Conservation (phyloP, 2,888 invertebrate genomes). For the Danaus chrysippus region DNA sequence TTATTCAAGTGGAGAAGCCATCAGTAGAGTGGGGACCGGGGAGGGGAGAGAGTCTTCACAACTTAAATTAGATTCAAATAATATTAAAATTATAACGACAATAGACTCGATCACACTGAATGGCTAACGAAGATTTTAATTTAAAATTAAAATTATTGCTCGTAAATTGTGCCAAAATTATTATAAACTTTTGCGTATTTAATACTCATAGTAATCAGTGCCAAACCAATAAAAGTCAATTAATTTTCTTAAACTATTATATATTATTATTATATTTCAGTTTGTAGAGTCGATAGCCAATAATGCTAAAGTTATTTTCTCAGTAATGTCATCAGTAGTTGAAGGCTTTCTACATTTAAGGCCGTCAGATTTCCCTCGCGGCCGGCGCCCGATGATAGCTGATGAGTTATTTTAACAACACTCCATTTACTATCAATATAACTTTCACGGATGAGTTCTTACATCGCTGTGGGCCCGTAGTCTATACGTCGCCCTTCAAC, state of each 20-base stretch:
- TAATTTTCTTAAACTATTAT: neutral
- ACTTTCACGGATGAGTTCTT: slow-evolving; percentile 1
- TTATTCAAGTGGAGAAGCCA: too few relatives aligned
- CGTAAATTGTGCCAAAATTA: too few relatives aligned
- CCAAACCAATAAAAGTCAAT: neutral
- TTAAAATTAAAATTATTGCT: too few relatives aligned
- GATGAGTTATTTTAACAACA: slow-evolving; percentile 6
- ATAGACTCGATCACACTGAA: too few relatives aligned
- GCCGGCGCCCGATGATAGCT: slow-evolving; percentile 16
- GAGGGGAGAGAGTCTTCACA: too few relatives aligned
- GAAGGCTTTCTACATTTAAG: slow-evolving; percentile 7
- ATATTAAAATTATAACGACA: too few relatives aligned
- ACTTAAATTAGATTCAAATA: too few relatives aligned
- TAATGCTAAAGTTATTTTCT: slow-evolving; percentile 4
- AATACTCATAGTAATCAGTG: neutral
- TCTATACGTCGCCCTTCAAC: too few relatives aligned
- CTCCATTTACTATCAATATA: slow-evolving; percentile 3
- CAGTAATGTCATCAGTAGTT: slow-evolving; percentile 1
- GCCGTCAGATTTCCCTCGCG: slow-evolving; percentile 17
- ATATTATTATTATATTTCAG: neutral
- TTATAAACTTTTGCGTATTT: too few relatives aligned
- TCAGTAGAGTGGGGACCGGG: too few relatives aligned
- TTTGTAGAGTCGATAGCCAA: slow-evolving; percentile 1
- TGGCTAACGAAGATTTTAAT: too few relatives aligned
- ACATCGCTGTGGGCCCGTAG: too few relatives aligned